Evolutionary conservation across 1,140 invertebrate genomes (phyloP), one percentile per base, ranked within the genome.

Genomic region (Bemisia tabaci): DNA sequence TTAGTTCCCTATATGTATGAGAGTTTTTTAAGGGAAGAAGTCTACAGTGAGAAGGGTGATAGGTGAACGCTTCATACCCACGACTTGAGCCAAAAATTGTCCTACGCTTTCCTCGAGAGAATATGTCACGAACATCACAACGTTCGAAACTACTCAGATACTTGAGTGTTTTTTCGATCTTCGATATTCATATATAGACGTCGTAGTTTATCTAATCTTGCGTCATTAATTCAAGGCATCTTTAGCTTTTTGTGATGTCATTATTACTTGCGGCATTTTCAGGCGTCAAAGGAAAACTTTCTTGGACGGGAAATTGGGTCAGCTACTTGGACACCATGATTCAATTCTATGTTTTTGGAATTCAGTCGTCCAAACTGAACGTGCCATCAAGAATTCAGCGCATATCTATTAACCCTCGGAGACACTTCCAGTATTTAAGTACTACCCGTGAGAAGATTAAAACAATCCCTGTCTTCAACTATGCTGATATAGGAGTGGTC

Each of bases 291-390:
- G 68, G 2, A 62, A 70, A 63, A 76, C 73, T 94, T 25, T 75
- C 82, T 64, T 97, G 94, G 94, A 82, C 82, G 12, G 83, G 86
- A 59, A 90, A 96, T 75, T 98, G 94, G 94, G 85, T 96, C 60
- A 86, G 92, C 2, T 97, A 87, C 76, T 85, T 97, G 71, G 95
- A 98, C 73, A 94, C 91, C 0, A 90, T 97, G 85, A 82, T 97
- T 23, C 95, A 98, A 77, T 92, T 94, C 69, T 84, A 82, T 59
- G 88, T 97, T 69, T 76, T 96, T 22, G 84, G 86, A 60, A 83
- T 85, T 68, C 84, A 86, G 67, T 83, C 84, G 1, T 80, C 87
- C 58, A 85, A 89, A 72, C 79, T 97, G 0, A 88, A 88, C 73
- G 76, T 97, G 60, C 95, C 95, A 2, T 95, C 92, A 2, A 83